Evolutionary conservation across 2,888 invertebrate genomes (phyloP), one percentile per base, ranked within the genome.

Genomic region (Stenolophus ochropezus): DNA sequence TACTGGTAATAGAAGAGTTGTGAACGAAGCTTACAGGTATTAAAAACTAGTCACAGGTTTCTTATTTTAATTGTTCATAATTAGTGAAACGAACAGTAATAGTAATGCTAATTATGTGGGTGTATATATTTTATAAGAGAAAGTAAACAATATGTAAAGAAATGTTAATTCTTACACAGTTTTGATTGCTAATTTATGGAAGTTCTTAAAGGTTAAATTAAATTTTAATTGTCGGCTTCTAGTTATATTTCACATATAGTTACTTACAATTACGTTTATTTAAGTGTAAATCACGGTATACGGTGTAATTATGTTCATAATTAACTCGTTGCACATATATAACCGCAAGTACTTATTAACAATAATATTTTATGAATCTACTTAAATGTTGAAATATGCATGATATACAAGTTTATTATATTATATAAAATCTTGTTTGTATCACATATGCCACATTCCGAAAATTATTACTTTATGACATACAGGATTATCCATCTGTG

Each of bases 1-100:
- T n/a, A 42, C 8, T 42, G 33, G 11, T 11, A 42, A 42, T 42
- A n/a, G 33, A 42, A 11, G 11, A 11, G 11, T 11, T 42, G 33
- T 42, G 11, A 42, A 42, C 33, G 4, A 6, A 42, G 25, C 25
- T 23, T 61, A 61, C 23, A 71, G 42, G 42, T 20, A 73, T 73
- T 49, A 49, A 49, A 73, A 73, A 61, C 61, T 69, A 33, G 18
- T 20, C 21, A 23, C 73, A 11, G 21, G 49, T 73, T 73, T 73
- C 73, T 73, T 73, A 23, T 73, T 73, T 73, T 73, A 73, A 73
- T 73, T 73, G 73, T 49, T 49, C 49, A 49, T 49, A 73, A 73
- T 73, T 73, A 73, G 73, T 73, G 73, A 49, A 73, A 73, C 49
- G 73, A 23, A 21, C 23, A 21, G 23, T 23, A 73, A 49, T 21